Evolutionary conservation across 1,140 invertebrate genomes (phyloP), one percentile per base, ranked within the genome.

Genomic region (Telenomus remus): DNA sequence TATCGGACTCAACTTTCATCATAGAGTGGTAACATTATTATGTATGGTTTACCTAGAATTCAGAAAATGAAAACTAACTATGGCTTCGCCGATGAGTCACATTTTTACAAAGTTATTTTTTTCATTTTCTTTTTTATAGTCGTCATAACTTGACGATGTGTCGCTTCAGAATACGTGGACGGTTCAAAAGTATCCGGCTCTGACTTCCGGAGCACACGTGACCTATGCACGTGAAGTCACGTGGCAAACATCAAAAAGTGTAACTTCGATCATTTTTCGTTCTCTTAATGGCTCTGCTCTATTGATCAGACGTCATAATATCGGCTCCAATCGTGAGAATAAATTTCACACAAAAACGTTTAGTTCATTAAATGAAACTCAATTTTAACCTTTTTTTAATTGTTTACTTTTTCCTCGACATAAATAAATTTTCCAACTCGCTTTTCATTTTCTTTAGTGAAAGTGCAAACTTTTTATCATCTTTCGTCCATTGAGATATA

Each of bases 211-310:
- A 72, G 37, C 49, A 76, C 84, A 84, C 83, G 80, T 81, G 84
- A 81, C 82, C 84, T 76, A 48, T 48, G 78, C 82, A 82, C 84
- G 82, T 84, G 82, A 80, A 82, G 82, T 78, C 84, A 77, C 84
- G 84, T 85, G 84, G 56, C 82, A 39, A 55, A 27, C 63, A 80
- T 82, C 76, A 73, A 79, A 59, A 61, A 65, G 59, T 53, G 34
- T 66, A 66, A 60, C 69, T 75, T 56, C 57, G n/a, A 6, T 35
- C 50, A 47, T 68, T 53, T 73, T 76, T 79, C 50, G 57, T 64
- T 54, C 64, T 78, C 69, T 66, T 71, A 35, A 53, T 61, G 43
- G 11, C 12, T 8, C 16, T 43, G 43, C 39, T 68, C 16, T 68
- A 37, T 64, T 35, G 35, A 55, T 59, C 64, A 74, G 53, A 34